These are phyloP conservation scores for Daboia siamensis DNA, from an alignment of 2,113 vertebrate genomes.

Conservation along the genomic window DNA sequence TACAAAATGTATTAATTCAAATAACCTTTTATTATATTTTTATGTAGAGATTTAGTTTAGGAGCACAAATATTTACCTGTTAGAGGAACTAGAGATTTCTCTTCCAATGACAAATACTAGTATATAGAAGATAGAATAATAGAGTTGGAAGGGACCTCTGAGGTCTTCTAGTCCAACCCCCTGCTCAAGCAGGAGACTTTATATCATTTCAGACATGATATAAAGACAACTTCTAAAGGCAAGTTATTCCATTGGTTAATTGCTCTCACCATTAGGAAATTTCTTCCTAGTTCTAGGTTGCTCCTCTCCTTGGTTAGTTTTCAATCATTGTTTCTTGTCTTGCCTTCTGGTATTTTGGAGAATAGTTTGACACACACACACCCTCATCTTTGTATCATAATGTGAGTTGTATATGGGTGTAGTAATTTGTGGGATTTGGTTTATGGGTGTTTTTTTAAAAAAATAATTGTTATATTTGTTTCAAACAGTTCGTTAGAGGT, in stretches of 20 bases:
- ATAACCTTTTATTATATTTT: neutral
- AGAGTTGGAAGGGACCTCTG: no score
- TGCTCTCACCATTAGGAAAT: no score
- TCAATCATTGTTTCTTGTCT: neutral
- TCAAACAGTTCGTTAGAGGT: neutral
- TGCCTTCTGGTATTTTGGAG: neutral
- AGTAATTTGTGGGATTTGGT: neutral
- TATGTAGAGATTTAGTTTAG: rapidly evolving
- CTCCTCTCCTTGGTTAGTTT: neutral
- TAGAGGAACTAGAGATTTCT: no score
- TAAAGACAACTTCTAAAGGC: no score
- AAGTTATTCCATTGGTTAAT: no score
- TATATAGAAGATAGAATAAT: neutral
- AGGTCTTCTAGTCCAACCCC: no score
- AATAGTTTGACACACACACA: neutral
- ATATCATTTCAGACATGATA: no score
- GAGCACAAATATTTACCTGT: no score
- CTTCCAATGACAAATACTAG: no score
- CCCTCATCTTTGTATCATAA: neutral
- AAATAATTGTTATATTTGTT: neutral
- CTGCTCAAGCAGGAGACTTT: no score
- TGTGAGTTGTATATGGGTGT: neutral
- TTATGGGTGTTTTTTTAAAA: neutral
- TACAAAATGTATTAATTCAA: no score
- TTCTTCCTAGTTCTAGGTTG: no score